Percentiles rank a stretch among this genome's conserved stretches.
phyloP scores from a whole-genome alignment of 2,113 vertebrate species.

The Malurus alboscapulatus region DNA sequence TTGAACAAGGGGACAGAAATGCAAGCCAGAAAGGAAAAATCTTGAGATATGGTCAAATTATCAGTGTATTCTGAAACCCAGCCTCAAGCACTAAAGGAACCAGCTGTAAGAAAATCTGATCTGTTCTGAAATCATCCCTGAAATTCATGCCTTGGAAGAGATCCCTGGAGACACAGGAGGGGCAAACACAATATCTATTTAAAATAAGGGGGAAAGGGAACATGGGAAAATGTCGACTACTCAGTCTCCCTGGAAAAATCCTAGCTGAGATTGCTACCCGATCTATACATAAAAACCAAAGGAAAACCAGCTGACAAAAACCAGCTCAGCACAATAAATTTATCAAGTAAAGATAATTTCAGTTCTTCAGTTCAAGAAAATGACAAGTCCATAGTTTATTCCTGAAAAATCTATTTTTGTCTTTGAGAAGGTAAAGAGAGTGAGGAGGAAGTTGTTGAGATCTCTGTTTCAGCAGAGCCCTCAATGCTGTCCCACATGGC shows the following conservation, averaged over 20 bases:
- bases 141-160: background rate
- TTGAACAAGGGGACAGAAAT: background rate
- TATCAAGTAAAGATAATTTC: background rate
- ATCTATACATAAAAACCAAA: background rate
- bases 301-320: background rate
- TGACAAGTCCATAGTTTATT: background rate
- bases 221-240: background rate
- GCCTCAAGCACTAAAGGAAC: background rate
- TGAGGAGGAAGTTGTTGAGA: background rate
- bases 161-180: background rate
- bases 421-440: background rate
- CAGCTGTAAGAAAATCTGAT: background rate
- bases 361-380: background rate
- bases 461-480: background rate
- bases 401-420: background rate
- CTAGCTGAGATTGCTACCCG: background rate
- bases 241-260: background rate
- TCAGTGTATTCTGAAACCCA: background rate
- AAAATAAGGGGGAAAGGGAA: background rate
- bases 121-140: background rate
- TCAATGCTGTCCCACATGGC: background rate
- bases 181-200: background rate
- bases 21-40: background rate
- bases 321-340: background rate
- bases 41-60: slow-evolving; percentile 9